Base-by-base conservation (phyloP, 2,113 vertebrate genomes). In the Carettochelys insculpta region DNA sequence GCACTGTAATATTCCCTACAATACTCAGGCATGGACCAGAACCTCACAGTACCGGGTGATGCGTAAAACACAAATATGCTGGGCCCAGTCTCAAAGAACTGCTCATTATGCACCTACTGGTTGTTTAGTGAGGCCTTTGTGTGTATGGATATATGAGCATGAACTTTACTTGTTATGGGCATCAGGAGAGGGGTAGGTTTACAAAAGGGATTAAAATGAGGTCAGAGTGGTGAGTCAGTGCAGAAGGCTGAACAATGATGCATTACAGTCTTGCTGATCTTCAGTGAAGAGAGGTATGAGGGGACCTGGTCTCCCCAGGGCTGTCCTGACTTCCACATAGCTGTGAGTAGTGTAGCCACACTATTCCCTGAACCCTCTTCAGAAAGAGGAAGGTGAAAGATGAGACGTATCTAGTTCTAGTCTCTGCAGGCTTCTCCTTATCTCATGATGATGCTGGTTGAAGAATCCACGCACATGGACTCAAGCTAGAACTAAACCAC, bases 321-420 rank as follows among this genome's bases (percentile, higher is more conserved):
- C 31, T 89, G n/a, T 10, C 47, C 27, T 45, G 38, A 54, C 52
- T 31, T 47, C 19, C 31, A 92, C 47, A 4, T 73, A 19, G n/a
- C 0, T 0, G 5, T 16, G 45, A 81, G 48, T 41, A 48, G 65
- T 54, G 48, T 24, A 85, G 3, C 14, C 29, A 2, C 5, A 41
- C 85, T 86, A 81, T 76, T 73, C 77, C 29, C 45, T 24, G 85
- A 85, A 94, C 80, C 86, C 92, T 92, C 88, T 93, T 53, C 82
- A 92, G 86, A 83, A 88, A 87, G 25, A 7, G 19, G 29, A 29
- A 29, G 50, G 50, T 47, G 50, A 48, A 71, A 91, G 77, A 90
- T 38, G 90, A 77, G 84, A 38, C 17, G n/a, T 38, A n/a, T 11
- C 27, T 25, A n/a, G 61, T 80, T 86, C 54, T 58, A 78, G 29